Evolutionary conservation across 2,888 invertebrate genomes (phyloP).

Genomic region (Laothoe populi): DNA sequence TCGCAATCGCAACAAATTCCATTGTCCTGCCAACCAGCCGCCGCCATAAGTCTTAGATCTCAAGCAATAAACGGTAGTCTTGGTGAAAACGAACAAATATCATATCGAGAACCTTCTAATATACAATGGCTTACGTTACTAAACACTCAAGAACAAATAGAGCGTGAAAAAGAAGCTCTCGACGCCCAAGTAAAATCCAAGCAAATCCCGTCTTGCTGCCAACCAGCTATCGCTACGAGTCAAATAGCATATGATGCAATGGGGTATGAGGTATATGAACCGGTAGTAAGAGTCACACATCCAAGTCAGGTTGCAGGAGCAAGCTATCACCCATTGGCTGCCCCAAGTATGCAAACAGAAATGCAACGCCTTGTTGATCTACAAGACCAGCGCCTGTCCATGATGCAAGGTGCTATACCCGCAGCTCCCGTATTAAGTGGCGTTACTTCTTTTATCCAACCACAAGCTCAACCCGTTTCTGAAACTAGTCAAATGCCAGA

Average conservation of each 20-base stretch:
- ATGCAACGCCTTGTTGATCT: slow-evolving; percentile 9
- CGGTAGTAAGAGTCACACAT: background rate
- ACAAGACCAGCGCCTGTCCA: slow-evolving; percentile 6
- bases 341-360: background rate
- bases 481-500: slow-evolving; percentile 34
- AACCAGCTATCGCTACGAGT: background rate
- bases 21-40: background rate
- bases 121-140: background rate
- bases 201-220: slow-evolving; percentile 9
- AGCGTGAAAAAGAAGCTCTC: background rate
- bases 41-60: background rate
- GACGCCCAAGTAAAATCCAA: background rate
- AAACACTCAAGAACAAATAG: slow-evolving; percentile 1
- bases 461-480: slow-evolving; percentile 21
- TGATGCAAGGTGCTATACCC: background rate
- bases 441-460: background rate
- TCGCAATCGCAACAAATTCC: background rate
- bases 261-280: background rate
- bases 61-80: background rate
- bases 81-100: background rate
- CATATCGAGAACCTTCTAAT: background rate
- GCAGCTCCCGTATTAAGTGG: background rate
- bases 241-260: background rate
- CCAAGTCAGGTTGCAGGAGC: slow-evolving; percentile 2
- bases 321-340: background rate